These are phyloP conservation scores for Lasioglossum vierecki DNA, from an alignment of 2,888 invertebrate genomes.

Conservation along the genomic window DNA sequence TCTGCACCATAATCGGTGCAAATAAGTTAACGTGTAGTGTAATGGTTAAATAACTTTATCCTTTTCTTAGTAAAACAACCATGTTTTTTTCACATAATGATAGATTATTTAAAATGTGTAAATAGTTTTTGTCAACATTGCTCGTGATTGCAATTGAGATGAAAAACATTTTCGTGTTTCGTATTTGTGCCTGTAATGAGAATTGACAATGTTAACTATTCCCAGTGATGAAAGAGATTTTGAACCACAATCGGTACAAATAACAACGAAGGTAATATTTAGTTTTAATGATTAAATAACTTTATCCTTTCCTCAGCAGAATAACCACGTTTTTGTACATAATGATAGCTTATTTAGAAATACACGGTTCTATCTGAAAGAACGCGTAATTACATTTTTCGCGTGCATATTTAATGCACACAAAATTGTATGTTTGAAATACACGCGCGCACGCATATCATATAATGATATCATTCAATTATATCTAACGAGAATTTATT, in stretches of 20 bases:
- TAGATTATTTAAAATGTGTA: neutral
- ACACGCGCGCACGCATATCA: neutral
- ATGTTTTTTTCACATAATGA: neutral
- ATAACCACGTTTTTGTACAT: neutral
- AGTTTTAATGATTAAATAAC: neutral
- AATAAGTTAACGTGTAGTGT: neutral
- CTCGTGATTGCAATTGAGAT: no score
- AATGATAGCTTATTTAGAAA: neutral
- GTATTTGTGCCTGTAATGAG: no score
- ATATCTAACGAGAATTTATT: slow-evolving; percentile 1
- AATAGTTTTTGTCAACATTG: no score
- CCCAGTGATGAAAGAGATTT: no score
- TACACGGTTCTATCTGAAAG: neutral
- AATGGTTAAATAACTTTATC: neutral
- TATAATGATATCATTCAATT: slow-evolving; percentile 9
- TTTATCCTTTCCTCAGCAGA: neutral
- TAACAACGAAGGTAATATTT: neutral
- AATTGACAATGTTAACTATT: no score
- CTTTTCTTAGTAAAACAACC: neutral
- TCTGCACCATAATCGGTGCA: neutral
- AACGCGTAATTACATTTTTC: neutral
- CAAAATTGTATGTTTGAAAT: neutral
- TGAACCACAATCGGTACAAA: neutral
- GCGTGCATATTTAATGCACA: neutral
- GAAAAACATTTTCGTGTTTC: no score